Base-by-base conservation (phyloP, 2,888 invertebrate genomes). In the Spisula solida region DNA sequence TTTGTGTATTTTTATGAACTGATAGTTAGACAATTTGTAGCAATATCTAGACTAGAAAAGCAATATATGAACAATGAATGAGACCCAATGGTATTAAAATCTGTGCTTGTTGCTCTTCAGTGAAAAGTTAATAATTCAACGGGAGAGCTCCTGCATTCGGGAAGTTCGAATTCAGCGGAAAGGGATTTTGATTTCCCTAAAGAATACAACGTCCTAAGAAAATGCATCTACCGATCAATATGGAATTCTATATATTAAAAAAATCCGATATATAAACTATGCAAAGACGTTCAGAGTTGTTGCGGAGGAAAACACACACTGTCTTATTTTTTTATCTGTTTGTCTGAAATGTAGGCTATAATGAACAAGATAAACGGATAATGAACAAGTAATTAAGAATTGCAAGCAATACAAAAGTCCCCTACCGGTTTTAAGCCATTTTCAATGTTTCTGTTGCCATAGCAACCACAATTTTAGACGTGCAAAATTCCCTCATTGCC, bases 51-150 rank as follows among this genome's bases (percentile, higher is more conserved):
- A 16, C 31, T 34, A 75, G 34, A 75, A 75, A 75, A 34, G 31
- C 29, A 75, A 75, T 34, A 75, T 75, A 34, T 75, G 29, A 75
- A 75, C 75, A 34, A 66, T 31, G 16, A 75, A 75, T 75, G 75
- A 75, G 75, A 1, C 75, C 34, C 75, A 75, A 16, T 75, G 29
- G 75, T 75, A 75, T 25, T 66, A 14, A 75, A 75, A 75, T 75
- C 75, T 34, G 31, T 75, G 75, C 34, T 34, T 31, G 31, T 31
- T 75, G 25, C 34, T 75, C 75, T 34, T 34, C 25, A 16, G 75
- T 20, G 75, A 12, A 18, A 34, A 18, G 75, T 75, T 34, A 75
- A 75, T 75, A 75, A 34, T 75, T 34, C 29, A 75, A 34, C 34
- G 12, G 18, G 31, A 75, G 18, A 75, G 75, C 18, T 75, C 20